Base-by-base conservation (phyloP, 2,113 vertebrate species). In the Danionella cerebrum region DNA sequence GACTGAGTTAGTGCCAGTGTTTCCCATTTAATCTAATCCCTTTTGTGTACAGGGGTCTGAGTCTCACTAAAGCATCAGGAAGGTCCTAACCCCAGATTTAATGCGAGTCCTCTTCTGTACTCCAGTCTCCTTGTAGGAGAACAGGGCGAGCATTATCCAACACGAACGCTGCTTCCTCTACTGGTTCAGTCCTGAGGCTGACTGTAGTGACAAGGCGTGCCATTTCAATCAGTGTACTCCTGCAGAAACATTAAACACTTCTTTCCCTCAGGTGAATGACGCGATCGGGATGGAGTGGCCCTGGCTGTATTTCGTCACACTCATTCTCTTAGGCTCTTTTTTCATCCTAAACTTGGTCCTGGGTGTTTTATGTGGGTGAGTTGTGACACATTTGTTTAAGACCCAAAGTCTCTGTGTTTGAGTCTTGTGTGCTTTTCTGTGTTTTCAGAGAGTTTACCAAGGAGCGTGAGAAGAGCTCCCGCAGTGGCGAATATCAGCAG, bases 251-350 rank as follows among this genome's bases (percentile, higher is more conserved):
- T 14, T 39, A 5, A 16, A 8, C 27, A 29, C 22, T 60, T 51
- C n/a, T 63, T 12, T 59, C 25, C 27, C 12, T 25, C 74, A 97
- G 94, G 92, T 97, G 3, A 96, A 97, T 2, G 94, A 97, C 73
- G 94, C 94, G 3, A 93, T 96, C 3, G 94, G 94, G 36, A 95
- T 94, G 14, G 91, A 94, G 66, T 97, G 94, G 94, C 91, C 94
- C 13, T 97, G 94, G 94, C 92, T 97, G 70, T 96, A 88, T 70
- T 97, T 97, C 1, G 90, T 95, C 68, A 93, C 91, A 64, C 90
- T 97, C 39, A 96, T 97, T 66, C 84, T 97, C 14, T 87, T 97
- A 6, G 94, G 94, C 1, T 96, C 94, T 14, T 97, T 94, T 85
- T 97, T 96, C 0, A 90, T 96, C 36, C 90, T 97, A 58, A 97